Percentiles rank a stretch among this genome's conserved stretches.
phyloP scores from a whole-genome alignment of 2,113 vertebrate species.

The Poeciliopsis retropinna region DNA sequence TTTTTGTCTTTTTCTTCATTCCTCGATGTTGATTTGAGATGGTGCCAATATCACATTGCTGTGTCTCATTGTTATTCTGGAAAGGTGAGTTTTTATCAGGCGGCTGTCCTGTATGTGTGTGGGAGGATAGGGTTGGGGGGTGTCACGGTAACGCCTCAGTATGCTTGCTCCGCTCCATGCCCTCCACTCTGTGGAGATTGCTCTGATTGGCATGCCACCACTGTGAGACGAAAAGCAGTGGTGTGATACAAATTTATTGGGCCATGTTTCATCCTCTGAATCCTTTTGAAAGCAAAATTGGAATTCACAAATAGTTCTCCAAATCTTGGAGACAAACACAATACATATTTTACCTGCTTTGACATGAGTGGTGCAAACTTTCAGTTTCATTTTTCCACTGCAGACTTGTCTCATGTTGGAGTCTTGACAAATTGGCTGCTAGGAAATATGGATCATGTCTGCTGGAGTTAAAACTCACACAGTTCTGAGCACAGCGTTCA shows the following conservation, averaged over 20 bases:
- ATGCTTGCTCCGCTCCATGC: conserved; percentile 30
- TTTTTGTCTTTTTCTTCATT: background rate
- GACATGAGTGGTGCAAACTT: background rate
- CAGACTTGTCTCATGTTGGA: background rate
- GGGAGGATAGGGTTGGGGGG: background rate
- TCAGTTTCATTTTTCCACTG: background rate
- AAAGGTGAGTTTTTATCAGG: conserved; percentile 45
- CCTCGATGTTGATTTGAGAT: conserved; percentile 12
- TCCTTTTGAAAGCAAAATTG: conserved; percentile 14
- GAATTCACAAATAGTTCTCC: conserved; percentile 20
- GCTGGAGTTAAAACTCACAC: background rate
- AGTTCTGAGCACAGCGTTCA: background rate
- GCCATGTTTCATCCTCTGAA: conserved; percentile 8
- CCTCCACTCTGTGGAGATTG: conserved; percentile 40
- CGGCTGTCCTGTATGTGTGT: conserved; percentile 36
- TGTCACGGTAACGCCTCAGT: conserved; percentile 47
- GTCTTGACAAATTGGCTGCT: background rate
- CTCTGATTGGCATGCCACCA: conserved; percentile 48
- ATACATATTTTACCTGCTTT: background rate
- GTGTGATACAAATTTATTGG: conserved; percentile 14
- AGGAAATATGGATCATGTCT: background rate
- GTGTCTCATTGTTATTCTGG: conserved; percentile 69
- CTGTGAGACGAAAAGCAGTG: conserved; percentile 27
- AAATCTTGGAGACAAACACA: background rate
- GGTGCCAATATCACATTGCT: conserved; percentile 12